A percentile compares a stretch with the other conserved stretches of the same genome.
These are phyloP conservation scores for Zoanthus sansibaricus DNA, from an alignment of 92 coral and sea anemone species.

Conservation along the genomic window DNA sequence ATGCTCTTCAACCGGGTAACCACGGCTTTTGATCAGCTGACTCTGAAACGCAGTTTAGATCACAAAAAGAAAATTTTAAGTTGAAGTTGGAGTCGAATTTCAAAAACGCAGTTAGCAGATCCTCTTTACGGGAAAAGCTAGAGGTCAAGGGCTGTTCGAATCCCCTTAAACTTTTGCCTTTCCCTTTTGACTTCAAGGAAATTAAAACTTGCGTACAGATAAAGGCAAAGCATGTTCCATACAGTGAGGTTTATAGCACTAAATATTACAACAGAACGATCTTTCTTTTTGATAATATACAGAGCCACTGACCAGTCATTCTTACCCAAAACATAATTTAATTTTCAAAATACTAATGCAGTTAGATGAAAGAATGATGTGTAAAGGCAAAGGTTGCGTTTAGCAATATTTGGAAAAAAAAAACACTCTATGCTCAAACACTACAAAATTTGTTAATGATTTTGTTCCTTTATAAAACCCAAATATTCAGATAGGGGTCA, in stretches of 20 bases:
- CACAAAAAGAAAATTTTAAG: too few relatives aligned
- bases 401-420: too few relatives aligned
- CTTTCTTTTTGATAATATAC: too few relatives aligned
- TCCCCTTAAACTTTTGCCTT: neutral
- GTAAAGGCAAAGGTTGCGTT: too few relatives aligned
- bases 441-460: too few relatives aligned
- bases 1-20: slow-evolving; percentile 91
- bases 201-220: neutral
- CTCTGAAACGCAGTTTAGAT: slow-evolving; percentile 52
- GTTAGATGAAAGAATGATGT: too few relatives aligned
- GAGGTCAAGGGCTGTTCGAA: neutral
- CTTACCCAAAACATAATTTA: neutral
- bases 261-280: too few relatives aligned
- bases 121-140: neutral
- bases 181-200: neutral
- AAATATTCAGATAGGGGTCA: neutral
- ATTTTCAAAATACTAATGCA: too few relatives aligned
- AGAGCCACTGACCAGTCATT: too few relatives aligned
- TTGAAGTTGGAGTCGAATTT: too few relatives aligned
- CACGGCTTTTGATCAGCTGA: slow-evolving; percentile 81
- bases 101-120: too few relatives aligned
- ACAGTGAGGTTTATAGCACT: neutral
- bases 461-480: neutral
- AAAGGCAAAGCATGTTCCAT: neutral
- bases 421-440: too few relatives aligned